Evolutionary conservation across 2,797 vertebrate genomes (phyloP), one percentile per base, ranked within the genome.

Genomic region (Semotilus atromaculatus): DNA sequence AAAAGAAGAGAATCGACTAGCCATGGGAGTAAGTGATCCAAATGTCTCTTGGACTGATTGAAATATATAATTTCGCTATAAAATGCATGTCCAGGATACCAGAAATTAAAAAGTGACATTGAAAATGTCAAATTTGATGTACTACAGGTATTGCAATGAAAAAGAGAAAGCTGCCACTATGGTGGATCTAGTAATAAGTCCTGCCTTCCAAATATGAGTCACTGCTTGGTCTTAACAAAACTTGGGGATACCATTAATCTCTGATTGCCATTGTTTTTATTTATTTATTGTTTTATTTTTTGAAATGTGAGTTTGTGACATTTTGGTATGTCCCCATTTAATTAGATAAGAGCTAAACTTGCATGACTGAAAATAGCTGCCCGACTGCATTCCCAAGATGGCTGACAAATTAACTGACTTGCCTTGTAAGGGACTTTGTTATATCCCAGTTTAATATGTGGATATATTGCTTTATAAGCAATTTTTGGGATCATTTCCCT

Each of bases 301-400:
- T 64, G 26, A 40, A 40, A n/a, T 40, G 36, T 3, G 11, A 40
- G 38, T 71, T 71, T 70, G 10, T 72, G n/a, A 72, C 14, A 19
- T 19, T n/a, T n/a, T 48, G 43, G 26, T 31, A 48, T 72, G 2
- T 31, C 43, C 26, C 31, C 6, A 55, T 55, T 55, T 31, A 36
- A 16, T 55, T 55, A 75, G 48, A 75, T 36, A 75, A 51, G 72
- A n/a, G 73, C 73, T 75, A 53, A 38, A 55, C 51, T 75, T 75
- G 73, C 21, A 75, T 16, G 21, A n/a, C 21, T 75, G 31, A 55
- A 58, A n/a, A 58, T 75, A 75, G 51, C 31, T 38, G 51, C 31
- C 51, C 4, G 7, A 38, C 51, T n/a, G 31, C 53, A 53, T 75
- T 75, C 51, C 51, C 51, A 75, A 58, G 51, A 38, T 38, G 29